These are phyloP conservation scores for Hydropsyche betteni DNA, from an alignment of 2,888 invertebrate species.

Conservation along the genomic window DNA sequence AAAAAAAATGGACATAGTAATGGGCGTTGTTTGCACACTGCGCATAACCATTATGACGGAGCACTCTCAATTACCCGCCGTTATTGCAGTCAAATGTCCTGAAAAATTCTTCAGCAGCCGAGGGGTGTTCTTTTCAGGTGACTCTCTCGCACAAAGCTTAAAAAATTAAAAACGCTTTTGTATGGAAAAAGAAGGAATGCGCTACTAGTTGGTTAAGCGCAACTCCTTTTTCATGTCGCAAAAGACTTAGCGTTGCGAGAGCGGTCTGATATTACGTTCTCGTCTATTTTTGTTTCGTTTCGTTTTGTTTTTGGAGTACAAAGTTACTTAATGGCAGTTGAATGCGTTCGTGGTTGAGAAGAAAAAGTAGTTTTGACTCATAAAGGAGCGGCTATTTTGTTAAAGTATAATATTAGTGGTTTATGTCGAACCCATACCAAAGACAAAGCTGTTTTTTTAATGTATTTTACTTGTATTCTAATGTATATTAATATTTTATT, in stretches of 20 bases:
- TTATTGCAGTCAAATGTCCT: slow-evolving; percentile 17
- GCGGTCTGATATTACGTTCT: background rate
- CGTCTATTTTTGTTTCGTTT: background rate
- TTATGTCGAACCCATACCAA: too few relatives aligned
- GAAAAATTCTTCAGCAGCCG: slow-evolving; percentile 7
- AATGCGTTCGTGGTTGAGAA: too few relatives aligned
- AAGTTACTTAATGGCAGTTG: too few relatives aligned
- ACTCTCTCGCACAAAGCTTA: background rate
- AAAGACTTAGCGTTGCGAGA: slow-evolving; percentile 3
- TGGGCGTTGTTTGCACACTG: too few relatives aligned
- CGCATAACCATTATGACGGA: background rate
- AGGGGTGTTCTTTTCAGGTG: background rate
- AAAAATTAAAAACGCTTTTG: background rate
- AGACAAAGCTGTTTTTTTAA: too few relatives aligned
- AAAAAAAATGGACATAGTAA: too few relatives aligned
- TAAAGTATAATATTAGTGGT: too few relatives aligned
- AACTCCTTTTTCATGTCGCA: slow-evolving; percentile 18
- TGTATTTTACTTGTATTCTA: too few relatives aligned
- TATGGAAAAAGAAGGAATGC: background rate
- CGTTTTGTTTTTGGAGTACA: background rate
- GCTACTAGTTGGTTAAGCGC: background rate
- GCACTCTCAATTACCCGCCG: slow-evolving; percentile 12
- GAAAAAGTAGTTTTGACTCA: too few relatives aligned
- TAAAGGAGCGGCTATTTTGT: too few relatives aligned
- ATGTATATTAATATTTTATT: too few relatives aligned